Base-by-base conservation (phyloP, 2,888 invertebrate species). In the Omphaloscelis lunosa region DNA sequence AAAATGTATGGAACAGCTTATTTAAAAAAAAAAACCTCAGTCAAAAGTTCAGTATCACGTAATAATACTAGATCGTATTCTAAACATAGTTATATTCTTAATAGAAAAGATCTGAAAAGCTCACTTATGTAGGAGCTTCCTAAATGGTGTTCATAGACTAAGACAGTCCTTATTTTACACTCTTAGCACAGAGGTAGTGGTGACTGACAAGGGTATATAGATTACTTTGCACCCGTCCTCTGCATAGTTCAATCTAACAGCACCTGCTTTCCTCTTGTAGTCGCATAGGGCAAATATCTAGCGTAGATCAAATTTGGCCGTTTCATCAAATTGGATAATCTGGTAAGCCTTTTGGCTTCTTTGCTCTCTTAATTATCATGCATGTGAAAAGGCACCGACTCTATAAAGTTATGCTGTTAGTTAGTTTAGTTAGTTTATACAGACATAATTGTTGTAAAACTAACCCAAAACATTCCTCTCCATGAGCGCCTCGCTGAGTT, bases 401-500 rank as follows among this genome's bases (percentile, higher is more conserved):
- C 11, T 17, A 65, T 12, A 5, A 27, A 0, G 27, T 27, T 65
- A 27, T 66, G 11, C 11, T 65, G n/a, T 1, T 39, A n/a, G n/a
- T n/a, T n/a, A n/a, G n/a, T n/a, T n/a, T n/a, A n/a, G n/a, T n/a
- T n/a, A n/a, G n/a, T n/a, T n/a, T n/a, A n/a, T n/a, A 63, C 9
- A n/a, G 63, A 17, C 11, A 17, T 56, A 56, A 56, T n/a, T 11
- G n/a, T 56, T 4, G 23, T 11, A 56, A 56, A n/a, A 75, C 93
- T 92, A 77, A 96, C 95, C 83, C n/a, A n/a, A n/a, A n/a, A n/a
- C n/a, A n/a, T 95, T 96, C 23, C 96, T 90, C 82, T 96, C 96
- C 92, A 95, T 92, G 3, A 96, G 96, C 3, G 97, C 95, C 79
- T 97, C 97, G 93, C 98, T 98, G 86, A 98, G 97, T 58, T 98